Evolutionary conservation across 1,140 invertebrate genomes (phyloP), one percentile per base, ranked within the genome.

Genomic region (Vollenhovia emeryi): DNA sequence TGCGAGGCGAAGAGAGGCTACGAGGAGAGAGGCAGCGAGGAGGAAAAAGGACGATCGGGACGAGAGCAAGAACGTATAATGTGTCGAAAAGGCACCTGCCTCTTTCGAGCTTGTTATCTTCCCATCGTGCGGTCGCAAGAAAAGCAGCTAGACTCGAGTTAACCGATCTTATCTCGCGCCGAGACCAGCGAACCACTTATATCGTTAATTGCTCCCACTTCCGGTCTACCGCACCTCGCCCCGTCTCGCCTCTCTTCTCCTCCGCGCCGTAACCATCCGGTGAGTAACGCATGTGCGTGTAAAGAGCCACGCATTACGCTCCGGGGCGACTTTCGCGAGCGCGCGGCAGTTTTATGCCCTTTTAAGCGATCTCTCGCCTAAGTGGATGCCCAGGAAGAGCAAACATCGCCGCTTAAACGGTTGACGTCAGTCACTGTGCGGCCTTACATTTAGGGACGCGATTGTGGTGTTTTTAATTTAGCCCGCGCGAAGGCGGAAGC

Each of bases 131-230:
- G 90, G 83, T 91, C 91, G 85, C 76, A 86, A 90, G 89, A 92
- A 91, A 93, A 91, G 91, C 89, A 91, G 91, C 84, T 89, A 87
- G 86, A 91, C 86, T 69, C 84, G 86, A 91, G 89, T 87, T 91
- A 75, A 62, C 55, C 89, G 94, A 94, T 94, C 62, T 92, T 92
- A 93, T 93, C 92, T 90, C 78, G 78, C 68, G 57, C 52, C 82
- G 90, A 93, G 93, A 94, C 93, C 94, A 93, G 91, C 94, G 94
- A 93, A 95, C 94, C 94, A 95, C 94, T 95, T 95, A 95, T 93
- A 94, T 95, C 94, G 94, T 95, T 95, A 95, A 95, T 95, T 95
- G 94, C 94, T 94, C 93, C 92, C 90, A 94, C 94, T 95, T 95
- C 94, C 94, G 94, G 89, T 50, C 87, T 76, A 55, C 79, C 69